Conservation (phyloP, 30 jellyfish, hydroid and myxozoan species). For the Hydractinia symbiolongicarpus region DNA sequence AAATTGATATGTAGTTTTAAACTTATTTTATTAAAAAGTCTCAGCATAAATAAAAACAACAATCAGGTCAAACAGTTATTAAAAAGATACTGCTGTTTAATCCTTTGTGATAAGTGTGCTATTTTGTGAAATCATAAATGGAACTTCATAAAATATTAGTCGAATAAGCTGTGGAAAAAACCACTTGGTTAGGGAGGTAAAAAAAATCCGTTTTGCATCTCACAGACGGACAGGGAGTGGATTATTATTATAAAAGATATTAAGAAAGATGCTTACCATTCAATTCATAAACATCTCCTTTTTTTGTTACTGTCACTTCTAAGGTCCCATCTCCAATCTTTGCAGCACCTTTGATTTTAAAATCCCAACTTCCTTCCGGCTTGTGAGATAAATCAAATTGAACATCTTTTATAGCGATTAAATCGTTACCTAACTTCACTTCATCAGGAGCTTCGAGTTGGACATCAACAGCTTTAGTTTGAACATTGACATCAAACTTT, state of each 20-base stretch:
- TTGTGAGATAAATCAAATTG: constrained; percentile 1
- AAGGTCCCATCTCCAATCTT: not conserved
- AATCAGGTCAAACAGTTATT: too few relatives aligned
- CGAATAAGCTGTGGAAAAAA: too few relatives aligned
- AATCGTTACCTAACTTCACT: constrained; percentile 14
- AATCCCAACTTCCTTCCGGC: not conserved
- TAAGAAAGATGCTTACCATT: not conserved
- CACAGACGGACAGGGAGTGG: too few relatives aligned
- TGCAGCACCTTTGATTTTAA: not conserved
- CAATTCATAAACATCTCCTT: constrained; percentile 1
- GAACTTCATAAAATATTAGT: too few relatives aligned
- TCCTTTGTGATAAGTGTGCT: too few relatives aligned
- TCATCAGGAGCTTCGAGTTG: constrained; percentile 14
- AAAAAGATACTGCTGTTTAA: too few relatives aligned
- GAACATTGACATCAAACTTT: not conserved
- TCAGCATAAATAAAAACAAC: too few relatives aligned
- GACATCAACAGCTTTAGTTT: not conserved
- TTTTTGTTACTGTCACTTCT: not conserved
- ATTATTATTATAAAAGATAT: too few relatives aligned
- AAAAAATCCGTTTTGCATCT: too few relatives aligned
- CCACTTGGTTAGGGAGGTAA: too few relatives aligned
- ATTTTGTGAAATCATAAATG: too few relatives aligned
- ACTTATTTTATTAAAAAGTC: too few relatives aligned
- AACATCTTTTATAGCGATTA: constrained; percentile 7
- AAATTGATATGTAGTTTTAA: not conserved